Conservation (phyloP, 2,888 invertebrate species). For the Lasioglossum zephyrum region DNA sequence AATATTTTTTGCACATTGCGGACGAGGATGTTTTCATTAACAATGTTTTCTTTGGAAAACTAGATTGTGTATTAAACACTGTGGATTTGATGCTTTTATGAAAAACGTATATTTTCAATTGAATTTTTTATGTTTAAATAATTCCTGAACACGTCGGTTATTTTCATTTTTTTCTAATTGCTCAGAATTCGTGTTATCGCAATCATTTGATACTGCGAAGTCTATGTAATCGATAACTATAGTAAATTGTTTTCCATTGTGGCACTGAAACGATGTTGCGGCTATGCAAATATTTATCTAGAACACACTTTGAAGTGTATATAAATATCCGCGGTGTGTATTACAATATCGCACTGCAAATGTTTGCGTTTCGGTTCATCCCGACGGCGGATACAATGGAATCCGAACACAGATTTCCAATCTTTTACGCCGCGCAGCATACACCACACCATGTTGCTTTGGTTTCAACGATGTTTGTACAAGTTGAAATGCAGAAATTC, state of each 20-base stretch:
- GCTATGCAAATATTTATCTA: constrained; percentile 55
- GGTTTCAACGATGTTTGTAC: background rate
- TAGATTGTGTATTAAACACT: background rate
- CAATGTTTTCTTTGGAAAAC: background rate
- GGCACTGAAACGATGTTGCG: constrained; percentile 19
- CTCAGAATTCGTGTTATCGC: background rate
- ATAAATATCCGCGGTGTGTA: constrained; percentile 47
- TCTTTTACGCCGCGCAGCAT: background rate
- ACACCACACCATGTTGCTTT: no score
- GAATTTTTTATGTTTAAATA: background rate
- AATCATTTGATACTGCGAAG: background rate
- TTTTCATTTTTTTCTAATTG: background rate
- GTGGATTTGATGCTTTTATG: no score
- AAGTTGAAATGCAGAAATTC: background rate
- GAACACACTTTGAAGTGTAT: constrained; percentile 22
- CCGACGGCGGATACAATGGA: constrained; percentile 15
- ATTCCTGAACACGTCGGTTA: background rate
- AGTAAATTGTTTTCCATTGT: constrained; percentile 31
- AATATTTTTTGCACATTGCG: background rate
- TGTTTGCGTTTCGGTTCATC: constrained; percentile 56
- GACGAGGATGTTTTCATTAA: background rate
- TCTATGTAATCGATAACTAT: background rate
- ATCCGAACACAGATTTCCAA: background rate
- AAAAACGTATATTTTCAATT: no score
- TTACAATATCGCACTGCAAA: constrained; percentile 47